Conservation (phyloP, 2,113 vertebrate genomes). For the Bubo blakistoni region DNA sequence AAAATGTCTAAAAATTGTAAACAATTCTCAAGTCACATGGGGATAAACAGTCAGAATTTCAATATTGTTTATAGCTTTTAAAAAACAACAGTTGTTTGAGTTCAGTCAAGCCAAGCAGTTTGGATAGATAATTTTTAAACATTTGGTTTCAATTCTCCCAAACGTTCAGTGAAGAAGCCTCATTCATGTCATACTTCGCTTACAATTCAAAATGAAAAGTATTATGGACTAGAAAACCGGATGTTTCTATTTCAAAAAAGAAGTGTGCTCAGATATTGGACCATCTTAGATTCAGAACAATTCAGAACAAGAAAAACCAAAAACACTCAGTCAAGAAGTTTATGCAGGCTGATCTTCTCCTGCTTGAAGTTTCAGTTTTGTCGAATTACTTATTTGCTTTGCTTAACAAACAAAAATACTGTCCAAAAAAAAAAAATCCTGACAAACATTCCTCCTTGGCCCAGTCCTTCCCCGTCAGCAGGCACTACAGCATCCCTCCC, state of each 20-base stretch:
- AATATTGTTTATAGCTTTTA: slow-evolving; percentile 13
- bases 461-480: neutral
- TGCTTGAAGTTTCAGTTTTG: neutral
- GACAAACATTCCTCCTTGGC: neutral
- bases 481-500: neutral
- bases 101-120: neutral
- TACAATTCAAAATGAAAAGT: neutral
- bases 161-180: neutral
- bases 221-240: neutral
- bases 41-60: slow-evolving; percentile 48
- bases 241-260: neutral
- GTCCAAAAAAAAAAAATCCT: neutral
- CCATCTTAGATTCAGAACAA: neutral
- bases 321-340: neutral
- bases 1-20: slow-evolving; percentile 34
- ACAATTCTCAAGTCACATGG: slow-evolving; percentile 18
- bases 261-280: neutral
- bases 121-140: slow-evolving; percentile 31
- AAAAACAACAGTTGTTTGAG: neutral
- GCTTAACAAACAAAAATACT: neutral
- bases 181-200: neutral
- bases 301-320: neutral
- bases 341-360: neutral
- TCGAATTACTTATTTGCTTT: neutral
- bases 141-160: slow-evolving; percentile 57